Conservation (phyloP, 2,797 vertebrate genomes). For the Enteromius radiatus region DNA sequence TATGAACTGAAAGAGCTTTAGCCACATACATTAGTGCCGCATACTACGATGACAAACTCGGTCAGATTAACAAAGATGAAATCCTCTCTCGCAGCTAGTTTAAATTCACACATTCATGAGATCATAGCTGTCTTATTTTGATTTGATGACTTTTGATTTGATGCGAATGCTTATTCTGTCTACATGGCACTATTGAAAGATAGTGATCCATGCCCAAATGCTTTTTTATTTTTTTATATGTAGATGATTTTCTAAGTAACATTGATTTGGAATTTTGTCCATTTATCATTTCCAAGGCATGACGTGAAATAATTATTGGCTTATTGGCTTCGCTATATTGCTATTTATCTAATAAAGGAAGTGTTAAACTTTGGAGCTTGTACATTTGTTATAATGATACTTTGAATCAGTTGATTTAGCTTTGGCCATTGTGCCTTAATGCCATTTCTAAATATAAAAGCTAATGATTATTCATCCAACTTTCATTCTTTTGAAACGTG, state of each 20-base stretch:
- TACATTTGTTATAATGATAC: not conserved
- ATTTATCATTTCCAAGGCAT: too few relatives aligned
- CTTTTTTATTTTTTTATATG: not conserved
- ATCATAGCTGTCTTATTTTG: conserved; percentile 5
- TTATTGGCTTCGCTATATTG: not conserved
- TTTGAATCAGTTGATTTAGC: conserved; percentile 17
- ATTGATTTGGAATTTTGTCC: not conserved
- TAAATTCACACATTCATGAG: conserved; percentile 21
- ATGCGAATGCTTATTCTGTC: not conserved
- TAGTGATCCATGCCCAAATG: not conserved
- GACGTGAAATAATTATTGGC: not conserved
- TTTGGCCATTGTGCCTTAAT: conserved; percentile 23
- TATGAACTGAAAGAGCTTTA: conserved; percentile 44
- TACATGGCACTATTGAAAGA: not conserved
- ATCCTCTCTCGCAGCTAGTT: conserved; percentile 10
- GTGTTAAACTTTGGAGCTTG: not conserved
- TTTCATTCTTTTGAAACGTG: conserved; percentile 14
- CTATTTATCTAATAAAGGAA: not conserved
- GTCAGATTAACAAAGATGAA: conserved; percentile 46
- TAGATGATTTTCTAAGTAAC: not conserved
- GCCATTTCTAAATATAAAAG: conserved; percentile 27
- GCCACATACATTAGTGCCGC: conserved; percentile 19
- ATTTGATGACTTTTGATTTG: conserved; percentile 22
- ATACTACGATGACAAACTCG: conserved; percentile 3
- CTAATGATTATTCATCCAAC: conserved; percentile 18